Conservation (phyloP, 2,888 invertebrate species). For the Lycia hirtaria region DNA sequence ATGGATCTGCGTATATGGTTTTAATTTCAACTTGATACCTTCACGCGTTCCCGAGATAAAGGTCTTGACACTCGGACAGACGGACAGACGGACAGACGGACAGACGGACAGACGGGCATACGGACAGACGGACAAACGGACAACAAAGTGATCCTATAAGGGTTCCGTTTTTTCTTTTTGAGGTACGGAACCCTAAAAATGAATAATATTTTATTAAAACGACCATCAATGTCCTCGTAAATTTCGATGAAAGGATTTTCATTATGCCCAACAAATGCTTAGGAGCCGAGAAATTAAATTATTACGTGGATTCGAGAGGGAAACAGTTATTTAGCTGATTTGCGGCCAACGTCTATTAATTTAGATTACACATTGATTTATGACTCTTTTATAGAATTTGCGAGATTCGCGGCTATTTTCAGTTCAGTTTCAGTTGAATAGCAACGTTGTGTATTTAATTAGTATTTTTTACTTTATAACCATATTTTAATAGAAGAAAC, state of each 20-base stretch:
- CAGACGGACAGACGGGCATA: no score
- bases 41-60: no score
- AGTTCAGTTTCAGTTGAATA: constrained; percentile 2
- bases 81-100: no score
- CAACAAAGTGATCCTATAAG: no score
- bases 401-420: constrained; percentile 20
- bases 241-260: constrained; percentile 38
- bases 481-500: constrained; percentile 2
- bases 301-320: constrained; percentile 16
- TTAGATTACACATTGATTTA: constrained; percentile 37
- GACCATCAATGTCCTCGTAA: constrained; percentile 51
- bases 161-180: no score
- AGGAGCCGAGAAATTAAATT: constrained; percentile 24
- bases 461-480: constrained; percentile 6
- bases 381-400: constrained; percentile 31
- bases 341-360: constrained; percentile 27
- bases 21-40: no score
- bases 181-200: constrained; percentile 19
- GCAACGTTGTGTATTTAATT: constrained; percentile 18
- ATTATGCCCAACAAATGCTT: constrained; percentile 27
- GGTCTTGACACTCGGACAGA: no score
- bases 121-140: no score
- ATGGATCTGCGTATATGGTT: no score
- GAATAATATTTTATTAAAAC: constrained; percentile 34
- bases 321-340: constrained; percentile 20